phyloP scores from a whole-genome alignment of 2,797 vertebrate genomes.

The Ammospiza maritima region DNA sequence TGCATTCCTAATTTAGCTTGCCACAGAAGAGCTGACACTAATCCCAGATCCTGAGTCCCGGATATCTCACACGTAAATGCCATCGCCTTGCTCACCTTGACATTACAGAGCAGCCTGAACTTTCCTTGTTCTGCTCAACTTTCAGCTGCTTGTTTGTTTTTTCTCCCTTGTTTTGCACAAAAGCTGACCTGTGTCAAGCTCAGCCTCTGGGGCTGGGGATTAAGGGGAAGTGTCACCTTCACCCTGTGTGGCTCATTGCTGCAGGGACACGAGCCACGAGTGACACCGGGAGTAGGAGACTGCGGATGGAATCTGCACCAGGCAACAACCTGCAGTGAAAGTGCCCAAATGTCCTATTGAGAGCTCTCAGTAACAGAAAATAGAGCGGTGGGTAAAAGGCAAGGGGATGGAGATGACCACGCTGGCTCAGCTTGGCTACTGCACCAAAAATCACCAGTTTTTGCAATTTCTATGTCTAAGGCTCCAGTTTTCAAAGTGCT shows the following conservation, averaged over 20 bases:
- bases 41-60: slow-evolving; percentile 42
- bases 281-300: background rate
- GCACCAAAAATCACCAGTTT: background rate
- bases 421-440: rapidly evolving
- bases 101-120: slow-evolving; percentile 29
- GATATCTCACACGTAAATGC: slow-evolving; percentile 42
- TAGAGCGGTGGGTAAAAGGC: background rate
- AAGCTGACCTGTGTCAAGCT: background rate
- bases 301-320: background rate
- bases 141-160: background rate
- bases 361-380: background rate
- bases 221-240: background rate
- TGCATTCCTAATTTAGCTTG: slow-evolving; percentile 64
- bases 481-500: background rate
- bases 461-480: rapidly evolving
- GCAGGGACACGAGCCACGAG: background rate
- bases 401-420: background rate
- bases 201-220: background rate
- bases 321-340: background rate
- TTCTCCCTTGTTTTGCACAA: background rate
- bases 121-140: slow-evolving; percentile 39
- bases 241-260: background rate
- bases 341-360: background rate
- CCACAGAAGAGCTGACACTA: slow-evolving; percentile 62
- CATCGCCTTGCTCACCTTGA: slow-evolving; percentile 61